phyloP scores from a whole-genome alignment of 2,797 vertebrate genomes.

The Leucoraja ocellata region DNA sequence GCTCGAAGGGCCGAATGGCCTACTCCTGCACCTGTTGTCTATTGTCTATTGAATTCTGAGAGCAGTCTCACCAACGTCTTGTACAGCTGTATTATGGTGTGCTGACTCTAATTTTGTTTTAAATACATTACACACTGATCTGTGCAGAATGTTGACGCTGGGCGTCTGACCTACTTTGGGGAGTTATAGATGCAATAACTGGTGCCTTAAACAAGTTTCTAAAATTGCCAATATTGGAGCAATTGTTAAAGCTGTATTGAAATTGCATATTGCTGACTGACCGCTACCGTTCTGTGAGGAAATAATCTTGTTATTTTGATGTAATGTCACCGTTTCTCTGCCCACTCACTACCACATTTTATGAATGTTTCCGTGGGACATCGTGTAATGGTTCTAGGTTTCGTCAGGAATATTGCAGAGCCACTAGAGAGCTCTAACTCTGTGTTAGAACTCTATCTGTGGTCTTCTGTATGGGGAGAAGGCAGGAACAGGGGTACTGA shows the following conservation, averaged over 20 bases:
- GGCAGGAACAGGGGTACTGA: no score
- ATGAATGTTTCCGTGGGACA: neutral
- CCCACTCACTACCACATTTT: neutral
- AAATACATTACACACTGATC: neutral
- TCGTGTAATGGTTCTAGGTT: neutral
- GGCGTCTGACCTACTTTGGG: neutral
- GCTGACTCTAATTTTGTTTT: neutral
- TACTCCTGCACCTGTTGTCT: no score
- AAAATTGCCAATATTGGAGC: neutral
- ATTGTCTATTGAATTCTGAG: no score
- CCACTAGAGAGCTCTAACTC: no score
- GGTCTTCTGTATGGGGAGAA: no score
- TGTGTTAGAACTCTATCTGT: neutral
- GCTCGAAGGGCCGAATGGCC: no score
- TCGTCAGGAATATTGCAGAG: neutral
- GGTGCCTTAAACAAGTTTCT: neutral
- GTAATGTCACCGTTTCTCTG: neutral
- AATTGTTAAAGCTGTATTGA: neutral
- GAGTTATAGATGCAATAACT: neutral
- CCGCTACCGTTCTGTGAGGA: neutral
- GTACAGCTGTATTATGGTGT: no score
- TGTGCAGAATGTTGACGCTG: neutral
- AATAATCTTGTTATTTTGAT: neutral
- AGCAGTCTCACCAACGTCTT: no score
- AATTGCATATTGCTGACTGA: conserved; percentile 7